phyloP scores from a whole-genome alignment of 2,888 invertebrate genomes.

The Drosophila yooni region DNA sequence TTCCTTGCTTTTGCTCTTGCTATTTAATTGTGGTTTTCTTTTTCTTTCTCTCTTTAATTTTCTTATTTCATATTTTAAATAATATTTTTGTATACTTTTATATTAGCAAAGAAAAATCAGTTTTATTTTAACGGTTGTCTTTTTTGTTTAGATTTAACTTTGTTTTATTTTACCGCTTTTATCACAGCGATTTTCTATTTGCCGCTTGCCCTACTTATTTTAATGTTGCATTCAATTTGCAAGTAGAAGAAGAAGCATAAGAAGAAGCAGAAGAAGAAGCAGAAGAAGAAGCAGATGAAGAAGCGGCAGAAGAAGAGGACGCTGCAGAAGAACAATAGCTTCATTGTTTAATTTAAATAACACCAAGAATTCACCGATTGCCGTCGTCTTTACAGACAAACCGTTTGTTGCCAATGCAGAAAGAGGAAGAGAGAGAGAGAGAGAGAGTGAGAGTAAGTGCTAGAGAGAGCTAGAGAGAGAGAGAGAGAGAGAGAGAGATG shows the following conservation, averaged over 20 bases:
- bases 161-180: background rate
- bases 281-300: background rate
- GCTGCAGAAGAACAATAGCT: constrained; percentile 32
- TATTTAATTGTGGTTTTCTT: background rate
- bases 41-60: background rate
- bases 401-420: constrained; percentile 43
- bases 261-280: background rate
- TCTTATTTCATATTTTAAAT: too few species aligned
- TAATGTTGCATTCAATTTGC: background rate
- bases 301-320: background rate
- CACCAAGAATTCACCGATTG: constrained; percentile 27
- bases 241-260: background rate
- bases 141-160: too few species aligned
- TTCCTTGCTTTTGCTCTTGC: background rate
- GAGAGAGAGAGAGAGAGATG: background rate
- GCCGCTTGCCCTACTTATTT: background rate
- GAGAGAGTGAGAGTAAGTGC: background rate
- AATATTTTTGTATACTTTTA: too few species aligned
- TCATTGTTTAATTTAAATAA: constrained; percentile 37
- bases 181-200: background rate
- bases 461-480: background rate
- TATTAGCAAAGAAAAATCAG: too few species aligned
- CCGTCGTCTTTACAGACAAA: constrained; percentile 44
- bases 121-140: background rate
- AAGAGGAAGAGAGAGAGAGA: background rate